These are phyloP conservation scores for Platypus cylindrus DNA, from an alignment of 2,888 invertebrate genomes.

Conservation along the genomic window DNA sequence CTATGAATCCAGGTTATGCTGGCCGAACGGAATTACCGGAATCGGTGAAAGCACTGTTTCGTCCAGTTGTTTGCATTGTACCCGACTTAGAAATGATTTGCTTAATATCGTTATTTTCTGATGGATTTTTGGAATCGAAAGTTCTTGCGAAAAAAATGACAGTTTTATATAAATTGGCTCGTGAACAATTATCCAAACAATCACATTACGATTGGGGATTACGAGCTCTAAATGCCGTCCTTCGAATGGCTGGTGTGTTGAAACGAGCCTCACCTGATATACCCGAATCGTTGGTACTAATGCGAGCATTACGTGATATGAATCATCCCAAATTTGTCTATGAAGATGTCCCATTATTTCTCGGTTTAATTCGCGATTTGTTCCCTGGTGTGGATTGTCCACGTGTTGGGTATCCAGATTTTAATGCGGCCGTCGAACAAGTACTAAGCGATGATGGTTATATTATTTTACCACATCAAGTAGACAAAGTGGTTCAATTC, in stretches of 20 bases:
- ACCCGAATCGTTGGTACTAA: conserved; percentile 75
- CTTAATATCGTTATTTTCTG: conserved; percentile 81
- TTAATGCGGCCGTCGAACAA: conserved; percentile 64
- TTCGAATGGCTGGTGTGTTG: conserved; percentile 83
- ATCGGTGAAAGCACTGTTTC: conserved; percentile 80
- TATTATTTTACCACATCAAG: conserved; percentile 56
- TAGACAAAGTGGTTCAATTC: conserved; percentile 60
- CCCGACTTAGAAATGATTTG: conserved; percentile 89
- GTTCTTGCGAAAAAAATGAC: conserved; percentile 90
- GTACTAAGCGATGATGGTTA: conserved; percentile 55
- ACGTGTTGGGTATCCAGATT: conserved; percentile 74
- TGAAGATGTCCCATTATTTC: conserved; percentile 81
- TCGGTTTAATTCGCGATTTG: conserved; percentile 76
- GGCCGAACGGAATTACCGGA: conserved; percentile 86
- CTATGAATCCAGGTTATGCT: conserved; percentile 92
- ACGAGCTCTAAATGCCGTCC: conserved; percentile 78
- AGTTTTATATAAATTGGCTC: conserved; percentile 72
- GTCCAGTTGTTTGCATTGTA: conserved; percentile 84
- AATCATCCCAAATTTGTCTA: conserved; percentile 87
- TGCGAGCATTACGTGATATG: conserved; percentile 86
- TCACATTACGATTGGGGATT: conserved; percentile 91
- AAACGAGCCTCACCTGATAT: conserved; percentile 66
- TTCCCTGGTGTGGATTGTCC: conserved; percentile 88
- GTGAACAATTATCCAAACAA: conserved; percentile 82
- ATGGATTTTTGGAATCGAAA: conserved; percentile 83